These are phyloP conservation scores for Drosophila formosana DNA, from an alignment of 2,888 invertebrate genomes.

Conservation along the genomic window DNA sequence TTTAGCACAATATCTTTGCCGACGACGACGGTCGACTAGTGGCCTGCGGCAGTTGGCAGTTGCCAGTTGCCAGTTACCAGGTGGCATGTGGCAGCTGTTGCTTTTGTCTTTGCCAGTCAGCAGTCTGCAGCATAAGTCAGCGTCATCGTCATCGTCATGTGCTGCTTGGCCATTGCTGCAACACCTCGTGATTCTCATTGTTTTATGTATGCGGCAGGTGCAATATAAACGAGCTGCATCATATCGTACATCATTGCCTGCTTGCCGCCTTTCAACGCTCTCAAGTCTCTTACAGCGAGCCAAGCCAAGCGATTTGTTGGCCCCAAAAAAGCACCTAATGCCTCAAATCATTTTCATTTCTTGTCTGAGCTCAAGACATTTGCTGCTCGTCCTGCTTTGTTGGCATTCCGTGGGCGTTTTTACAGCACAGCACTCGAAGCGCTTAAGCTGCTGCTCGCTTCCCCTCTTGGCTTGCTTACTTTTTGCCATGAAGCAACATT, in stretches of 20 bases:
- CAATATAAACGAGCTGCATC: slow-evolving; percentile 65
- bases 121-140: slow-evolving; percentile 8
- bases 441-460: slow-evolving; percentile 49
- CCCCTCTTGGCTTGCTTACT: slow-evolving; percentile 10
- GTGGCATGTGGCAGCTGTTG: slow-evolving; percentile 5
- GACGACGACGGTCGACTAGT: slow-evolving; percentile 61
- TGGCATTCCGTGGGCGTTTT: slow-evolving; percentile 55
- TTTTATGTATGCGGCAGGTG: slow-evolving; percentile 69
- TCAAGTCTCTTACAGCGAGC: slow-evolving; percentile 62
- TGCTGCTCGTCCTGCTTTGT: slow-evolving; percentile 12
- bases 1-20: slow-evolving; percentile 66
- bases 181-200: slow-evolving; percentile 62
- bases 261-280: slow-evolving; percentile 66
- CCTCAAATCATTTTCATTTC: slow-evolving; percentile 78
- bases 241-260: slow-evolving; percentile 70
- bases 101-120: slow-evolving; percentile 18
- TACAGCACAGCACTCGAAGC: slow-evolving; percentile 65
- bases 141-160: slow-evolving; percentile 1
- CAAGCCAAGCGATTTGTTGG: slow-evolving; percentile 57
- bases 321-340: slow-evolving; percentile 62
- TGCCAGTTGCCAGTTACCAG: slow-evolving; percentile 48
- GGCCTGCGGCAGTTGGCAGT: slow-evolving; percentile 57
- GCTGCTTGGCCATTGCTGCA: slow-evolving; percentile 3
- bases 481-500: slow-evolving; percentile 37
- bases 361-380: slow-evolving; percentile 52